Evolutionary conservation across 2,888 invertebrate species (phyloP), one percentile per base, ranked within the genome.

Genomic region (Andricus quercusramuli): DNA sequence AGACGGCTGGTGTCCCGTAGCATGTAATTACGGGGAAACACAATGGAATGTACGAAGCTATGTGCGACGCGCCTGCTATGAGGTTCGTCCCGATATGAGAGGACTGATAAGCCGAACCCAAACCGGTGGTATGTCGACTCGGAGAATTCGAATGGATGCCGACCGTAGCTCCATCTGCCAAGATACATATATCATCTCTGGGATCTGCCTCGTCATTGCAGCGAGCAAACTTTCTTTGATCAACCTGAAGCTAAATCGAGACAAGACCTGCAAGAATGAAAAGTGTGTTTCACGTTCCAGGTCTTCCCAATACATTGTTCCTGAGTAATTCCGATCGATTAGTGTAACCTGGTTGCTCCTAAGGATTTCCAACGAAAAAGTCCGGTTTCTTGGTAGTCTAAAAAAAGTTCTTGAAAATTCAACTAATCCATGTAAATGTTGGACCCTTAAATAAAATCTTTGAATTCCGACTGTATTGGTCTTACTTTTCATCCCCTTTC

Each of bases 11-110:
- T 80, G 83, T 83, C 83, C 82, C 83, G 84, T 86, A 83, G 85
- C 85, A 82, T 88, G 89, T 91, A 91, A 91, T 91, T 91, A 89
- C 87, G 85, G 81, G 86, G 87, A 89, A 90, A 89, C 86, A 90
- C 88, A 89, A 90, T 90, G 90, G 90, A 90, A 91, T 90, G 88
- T 86, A 86, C 86, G 84, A 86, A 86, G 90, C 88, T 88, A 90
- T 89, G 90, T 88, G 84, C 80, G 85, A 88, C 87, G 86, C 86
- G 88, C 87, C 85, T 85, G 85, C 82, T 83, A 83, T 83, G 86
- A 84, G 86, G 85, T 85, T 79, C 78, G 83, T 83, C 84, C 86
- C 86, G 88, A 89, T 87, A 87, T 82, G 83, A 90, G 90, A 90
- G 90, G 88, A 86, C 88, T 88, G 83, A 89, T 84, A 82, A 88